These are phyloP conservation scores for Pseudochaenichthys georgianus DNA, from an alignment of 2,797 vertebrate species.

Conservation along the genomic window DNA sequence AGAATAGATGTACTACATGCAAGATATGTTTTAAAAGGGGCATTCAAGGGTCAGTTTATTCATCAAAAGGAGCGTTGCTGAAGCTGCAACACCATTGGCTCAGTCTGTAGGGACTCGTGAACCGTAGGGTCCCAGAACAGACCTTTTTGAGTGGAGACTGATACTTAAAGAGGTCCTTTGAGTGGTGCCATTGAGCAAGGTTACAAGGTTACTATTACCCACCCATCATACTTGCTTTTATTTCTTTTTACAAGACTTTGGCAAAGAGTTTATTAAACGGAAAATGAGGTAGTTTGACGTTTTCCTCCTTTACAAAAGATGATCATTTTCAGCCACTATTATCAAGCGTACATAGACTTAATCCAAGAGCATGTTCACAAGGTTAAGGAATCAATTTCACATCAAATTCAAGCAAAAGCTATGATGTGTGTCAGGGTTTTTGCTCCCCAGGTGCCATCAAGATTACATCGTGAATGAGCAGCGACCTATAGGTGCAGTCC, in stretches of 20 bases:
- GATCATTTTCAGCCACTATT: background rate
- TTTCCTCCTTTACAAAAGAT: background rate
- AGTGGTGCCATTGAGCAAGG: no score
- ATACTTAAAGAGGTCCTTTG: no score
- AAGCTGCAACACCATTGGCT: background rate
- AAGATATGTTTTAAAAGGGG: slow-evolving; percentile 1
- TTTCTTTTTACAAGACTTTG: background rate
- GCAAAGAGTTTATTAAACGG: background rate
- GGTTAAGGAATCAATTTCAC: slow-evolving; percentile 25
- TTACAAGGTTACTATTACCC: background rate
- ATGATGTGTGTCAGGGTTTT: background rate
- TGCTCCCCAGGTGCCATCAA: background rate
- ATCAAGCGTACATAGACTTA: background rate
- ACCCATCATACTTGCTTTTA: background rate
- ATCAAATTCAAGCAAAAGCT: slow-evolving; percentile 2
- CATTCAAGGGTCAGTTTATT: background rate
- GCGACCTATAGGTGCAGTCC: no score
- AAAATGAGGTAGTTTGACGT: background rate
- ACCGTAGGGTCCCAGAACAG: no score
- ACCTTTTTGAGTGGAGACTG: no score
- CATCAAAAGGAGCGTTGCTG: background rate
- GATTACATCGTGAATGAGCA: slow-evolving; percentile 7
- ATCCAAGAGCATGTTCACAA: slow-evolving; percentile 15
- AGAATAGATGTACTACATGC: background rate
- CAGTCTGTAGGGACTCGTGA: no score